These are phyloP conservation scores for Camptogramma bilineatum DNA, from an alignment of 2,888 invertebrate species.

Conservation along the genomic window DNA sequence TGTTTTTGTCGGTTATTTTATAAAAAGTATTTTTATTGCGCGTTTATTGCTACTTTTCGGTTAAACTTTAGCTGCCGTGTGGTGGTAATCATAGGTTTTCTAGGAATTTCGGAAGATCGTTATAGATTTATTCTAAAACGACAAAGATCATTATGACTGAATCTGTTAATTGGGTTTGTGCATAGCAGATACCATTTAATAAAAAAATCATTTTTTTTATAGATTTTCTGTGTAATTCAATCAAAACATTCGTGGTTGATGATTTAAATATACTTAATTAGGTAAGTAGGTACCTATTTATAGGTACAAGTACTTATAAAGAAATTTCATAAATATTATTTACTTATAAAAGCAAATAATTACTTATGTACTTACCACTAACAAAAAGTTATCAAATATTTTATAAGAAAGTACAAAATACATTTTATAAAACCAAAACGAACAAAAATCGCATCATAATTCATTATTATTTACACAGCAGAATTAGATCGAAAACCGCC, in stretches of 20 bases:
- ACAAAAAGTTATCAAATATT: no score
- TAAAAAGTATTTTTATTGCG: constrained; percentile 57
- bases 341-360: no score
- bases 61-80: constrained; percentile 52
- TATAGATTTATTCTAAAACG: constrained; percentile 21
- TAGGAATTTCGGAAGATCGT: constrained; percentile 45
- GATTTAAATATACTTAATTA: no score
- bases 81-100: constrained; percentile 55
- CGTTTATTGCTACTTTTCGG: constrained; percentile 55
- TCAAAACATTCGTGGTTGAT: no score
- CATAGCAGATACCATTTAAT: no score
- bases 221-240: no score
- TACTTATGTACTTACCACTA: no score
- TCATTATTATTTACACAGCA: constrained; percentile 72
- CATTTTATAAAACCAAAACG: constrained; percentile 59
- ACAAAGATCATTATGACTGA: background rate
- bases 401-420: background rate
- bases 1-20: constrained; percentile 52
- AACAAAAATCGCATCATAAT: constrained; percentile 58
- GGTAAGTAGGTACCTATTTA: no score
- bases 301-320: no score
- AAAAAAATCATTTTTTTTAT: no score
- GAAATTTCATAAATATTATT: no score
- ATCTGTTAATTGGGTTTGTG: constrained; percentile 6
- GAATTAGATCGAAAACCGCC: constrained; percentile 66